phyloP scores from a whole-genome alignment of 1,140 invertebrate genomes.

The Asobara japonica region DNA sequence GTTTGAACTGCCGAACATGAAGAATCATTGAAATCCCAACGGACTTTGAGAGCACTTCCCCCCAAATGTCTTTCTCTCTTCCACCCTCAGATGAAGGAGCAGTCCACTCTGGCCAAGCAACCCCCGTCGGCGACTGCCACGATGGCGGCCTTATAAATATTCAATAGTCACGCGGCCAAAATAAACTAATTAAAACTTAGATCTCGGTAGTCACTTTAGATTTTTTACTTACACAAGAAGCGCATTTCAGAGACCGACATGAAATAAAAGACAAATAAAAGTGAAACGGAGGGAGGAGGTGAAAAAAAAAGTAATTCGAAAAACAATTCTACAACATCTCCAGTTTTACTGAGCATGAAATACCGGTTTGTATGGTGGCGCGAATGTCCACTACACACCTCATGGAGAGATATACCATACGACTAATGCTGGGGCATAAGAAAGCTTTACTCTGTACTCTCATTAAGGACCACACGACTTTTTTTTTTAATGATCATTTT shows the following conservation, averaged over 20 bases:
- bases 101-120: background rate
- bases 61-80: slow-evolving; percentile 29
- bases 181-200: slow-evolving; percentile 70
- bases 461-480: slow-evolving; percentile 60
- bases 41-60: background rate
- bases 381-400: slow-evolving; percentile 19
- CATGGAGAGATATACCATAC: slow-evolving; percentile 30
- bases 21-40: slow-evolving; percentile 7
- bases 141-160: slow-evolving; percentile 65
- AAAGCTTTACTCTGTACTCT: slow-evolving; percentile 68
- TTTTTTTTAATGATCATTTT: slow-evolving; percentile 52
- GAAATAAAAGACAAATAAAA: slow-evolving; percentile 20
- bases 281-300: slow-evolving; percentile 15
- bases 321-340: slow-evolving; percentile 31
- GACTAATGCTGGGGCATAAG: slow-evolving; percentile 51
- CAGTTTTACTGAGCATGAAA: slow-evolving; percentile 7
- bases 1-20: background rate
- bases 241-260: slow-evolving; percentile 63
- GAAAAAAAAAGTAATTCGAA: slow-evolving; percentile 10
- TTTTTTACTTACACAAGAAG: slow-evolving; percentile 69
- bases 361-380: slow-evolving; percentile 11
- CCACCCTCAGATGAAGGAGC: background rate
- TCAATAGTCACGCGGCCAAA: slow-evolving; percentile 69
- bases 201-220: slow-evolving; percentile 69
- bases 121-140: slow-evolving; percentile 13